A percentile compares a stretch with the other conserved stretches of the same genome.
Evolutionary conservation across 1,140 invertebrate genomes (phyloP).

Genomic region (Cheumatopsyche charites): DNA sequence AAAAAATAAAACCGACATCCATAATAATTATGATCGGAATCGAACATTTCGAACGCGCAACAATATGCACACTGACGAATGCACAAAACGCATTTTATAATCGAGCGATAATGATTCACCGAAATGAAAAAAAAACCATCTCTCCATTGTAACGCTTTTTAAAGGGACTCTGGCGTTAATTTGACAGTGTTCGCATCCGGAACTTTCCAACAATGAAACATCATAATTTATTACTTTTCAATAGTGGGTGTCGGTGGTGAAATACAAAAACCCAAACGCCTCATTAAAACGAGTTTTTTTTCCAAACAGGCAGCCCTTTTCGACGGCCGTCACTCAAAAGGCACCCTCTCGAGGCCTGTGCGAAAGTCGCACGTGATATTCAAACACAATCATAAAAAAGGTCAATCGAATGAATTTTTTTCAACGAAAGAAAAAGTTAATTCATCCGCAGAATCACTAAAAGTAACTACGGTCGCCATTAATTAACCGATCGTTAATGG

Average conservation of each 20-base stretch:
- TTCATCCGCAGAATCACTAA: too few species aligned
- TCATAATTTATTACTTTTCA: slow-evolving; percentile 41
- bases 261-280: slow-evolving; percentile 21
- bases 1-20: too few species aligned
- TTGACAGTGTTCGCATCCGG: slow-evolving; percentile 36
- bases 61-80: neutral
- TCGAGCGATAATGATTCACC: slow-evolving; percentile 1
- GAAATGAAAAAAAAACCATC: neutral
- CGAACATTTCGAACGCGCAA: too few species aligned
- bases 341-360: slow-evolving; percentile 6
- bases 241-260: neutral
- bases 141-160: neutral
- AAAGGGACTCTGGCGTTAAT: slow-evolving; percentile 34
- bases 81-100: neutral
- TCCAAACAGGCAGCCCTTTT: neutral
- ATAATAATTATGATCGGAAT: too few species aligned
- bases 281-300: slow-evolving; percentile 37
- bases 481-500: too few species aligned
- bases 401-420: too few species aligned
- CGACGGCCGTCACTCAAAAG: slow-evolving; percentile 27
- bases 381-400: too few species aligned
- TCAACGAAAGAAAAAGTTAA: too few species aligned
- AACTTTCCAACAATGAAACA: slow-evolving; percentile 37
- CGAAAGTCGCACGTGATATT: too few species aligned
- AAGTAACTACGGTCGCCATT: too few species aligned